Base-by-base conservation (phyloP, 2,113 vertebrate species). In the Tapirus terrestris region DNA sequence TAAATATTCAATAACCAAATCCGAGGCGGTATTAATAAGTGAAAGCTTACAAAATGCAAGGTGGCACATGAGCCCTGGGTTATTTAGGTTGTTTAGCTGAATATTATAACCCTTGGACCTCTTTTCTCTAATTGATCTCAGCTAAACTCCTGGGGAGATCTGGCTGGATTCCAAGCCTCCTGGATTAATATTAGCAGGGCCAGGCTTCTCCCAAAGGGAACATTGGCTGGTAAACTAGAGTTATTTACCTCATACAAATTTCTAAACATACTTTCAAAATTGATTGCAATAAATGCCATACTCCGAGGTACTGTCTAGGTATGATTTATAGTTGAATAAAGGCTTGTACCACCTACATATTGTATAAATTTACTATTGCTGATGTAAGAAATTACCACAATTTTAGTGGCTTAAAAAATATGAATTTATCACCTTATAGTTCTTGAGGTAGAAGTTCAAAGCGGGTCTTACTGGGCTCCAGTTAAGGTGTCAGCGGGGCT, bases 231-330 rank as follows among this genome's bases (percentile, higher is more conserved):
- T 91, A 84, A 93, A 51, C 61, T 76, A 87, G 60, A 73, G 21
- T 89, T 96, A 86, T 60, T 94, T 86, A 61, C n/a, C 21, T 90
- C 43, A 16, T 20, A 79, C 11, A 76, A 65, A 95, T 91, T 96
- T 79, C 73, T 70, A 53, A 96, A 84, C 29, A n/a, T 80, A 84
- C 76, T 97, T 94, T 83, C 45, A 93, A 97, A 92, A 96, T n/a
- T 70, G 58, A 65, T 89, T 92, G 89, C 68, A 80, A 60, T 83
- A 56, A 84, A 72, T 73, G 27, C 33, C 31, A 16, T 39, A 60
- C 45, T 94, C 51, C 60, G 51, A 91, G 61, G 58, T 58, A 23
- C 27, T 45, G 75, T 85, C n/a, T 77, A 58, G 23, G 33, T 56
- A 16, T 75, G 56, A 96, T 39, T 90, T 60, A 43, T 17, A 21